Percentiles rank a stretch among this genome's conserved stretches.
Conservation (phyloP, 2,797 vertebrate species). For the Bradypus variegatus region DNA sequence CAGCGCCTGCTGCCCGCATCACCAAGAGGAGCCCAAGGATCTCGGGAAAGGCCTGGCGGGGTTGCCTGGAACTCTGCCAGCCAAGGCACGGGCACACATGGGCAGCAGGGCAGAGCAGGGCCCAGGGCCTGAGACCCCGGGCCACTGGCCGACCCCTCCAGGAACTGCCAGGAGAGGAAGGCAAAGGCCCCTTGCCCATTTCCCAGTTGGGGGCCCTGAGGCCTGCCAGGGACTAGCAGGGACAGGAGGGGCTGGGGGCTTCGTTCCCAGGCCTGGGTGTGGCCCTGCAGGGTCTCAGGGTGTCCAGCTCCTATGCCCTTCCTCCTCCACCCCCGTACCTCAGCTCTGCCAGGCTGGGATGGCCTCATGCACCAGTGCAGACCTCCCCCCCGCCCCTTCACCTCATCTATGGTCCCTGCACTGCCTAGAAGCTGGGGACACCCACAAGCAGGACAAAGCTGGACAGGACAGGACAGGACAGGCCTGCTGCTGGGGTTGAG, state of each 20-base stretch:
- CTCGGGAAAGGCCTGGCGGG: slow-evolving; percentile 44
- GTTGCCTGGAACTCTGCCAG: slow-evolving; percentile 10
- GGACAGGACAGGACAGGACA: not conserved
- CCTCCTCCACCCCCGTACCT: accelerated
- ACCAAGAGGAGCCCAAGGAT: not conserved
- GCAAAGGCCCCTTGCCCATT: not conserved
- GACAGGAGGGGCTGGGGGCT: not conserved
- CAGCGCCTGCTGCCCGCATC: slow-evolving; percentile 10
- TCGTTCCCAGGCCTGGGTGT: not conserved
- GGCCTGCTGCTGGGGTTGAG: not conserved
- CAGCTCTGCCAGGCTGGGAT: not conserved
- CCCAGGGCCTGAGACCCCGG: not conserved
- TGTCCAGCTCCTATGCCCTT: not conserved
- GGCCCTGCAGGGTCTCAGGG: not conserved
- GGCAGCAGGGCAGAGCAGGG: accelerated
- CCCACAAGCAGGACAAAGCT: not conserved
- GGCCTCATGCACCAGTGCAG: not conserved
- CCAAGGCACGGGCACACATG: not conserved
- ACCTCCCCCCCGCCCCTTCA: not conserved
- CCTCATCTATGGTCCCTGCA: not conserved
- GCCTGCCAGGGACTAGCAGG: not conserved
- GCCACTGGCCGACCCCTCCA: not conserved
- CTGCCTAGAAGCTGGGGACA: not conserved
- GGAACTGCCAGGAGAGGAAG: not conserved
- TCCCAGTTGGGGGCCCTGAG: not conserved